A percentile compares a stretch with the other conserved stretches of the same genome.
Evolutionary conservation across 1,140 invertebrate genomes (phyloP).

Genomic region (Leptoteleia sp.): DNA sequence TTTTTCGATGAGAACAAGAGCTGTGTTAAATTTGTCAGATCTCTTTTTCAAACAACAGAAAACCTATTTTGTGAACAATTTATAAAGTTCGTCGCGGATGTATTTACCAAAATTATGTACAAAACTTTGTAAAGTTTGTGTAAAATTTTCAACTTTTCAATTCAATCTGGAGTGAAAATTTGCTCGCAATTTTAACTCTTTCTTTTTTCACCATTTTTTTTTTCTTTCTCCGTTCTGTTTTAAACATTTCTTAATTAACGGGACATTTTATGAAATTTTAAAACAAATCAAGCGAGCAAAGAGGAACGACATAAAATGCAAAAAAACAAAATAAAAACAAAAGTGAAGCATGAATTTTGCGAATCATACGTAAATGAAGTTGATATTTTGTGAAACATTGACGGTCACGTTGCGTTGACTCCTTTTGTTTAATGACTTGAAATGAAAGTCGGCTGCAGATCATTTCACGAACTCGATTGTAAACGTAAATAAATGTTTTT

Average conservation of each 20-base stretch:
- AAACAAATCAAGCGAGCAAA: constrained; percentile 45
- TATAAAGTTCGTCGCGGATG: constrained; percentile 57
- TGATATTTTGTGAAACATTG: constrained; percentile 37
- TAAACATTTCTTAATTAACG: constrained; percentile 31
- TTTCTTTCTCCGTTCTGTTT: too few species aligned
- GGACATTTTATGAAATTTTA: constrained; percentile 29
- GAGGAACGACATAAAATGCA: constrained; percentile 13
- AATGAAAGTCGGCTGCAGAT: constrained; percentile 36
- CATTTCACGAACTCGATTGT: constrained; percentile 33
- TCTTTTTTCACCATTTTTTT: too few species aligned
- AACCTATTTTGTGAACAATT: constrained; percentile 58
- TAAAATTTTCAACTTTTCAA: constrained; percentile 60
- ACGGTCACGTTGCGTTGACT: constrained; percentile 42
- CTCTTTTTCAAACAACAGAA: constrained; percentile 55
- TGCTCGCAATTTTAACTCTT: constrained; percentile 45
- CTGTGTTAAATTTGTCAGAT: constrained; percentile 59
- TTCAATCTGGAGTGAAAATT: constrained; percentile 38
- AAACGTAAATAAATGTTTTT: constrained; percentile 50
- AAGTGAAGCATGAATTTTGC: constrained; percentile 45
- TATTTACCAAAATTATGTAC: constrained; percentile 59
- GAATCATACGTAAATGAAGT: constrained; percentile 36
- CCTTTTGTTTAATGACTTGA: constrained; percentile 36
- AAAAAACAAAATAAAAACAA: constrained; percentile 6
- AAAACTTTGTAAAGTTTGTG: constrained; percentile 60
- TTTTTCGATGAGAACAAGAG: constrained; percentile 48